phyloP scores from a whole-genome alignment of 2,113 vertebrate species.

The Elephas maximus region DNA sequence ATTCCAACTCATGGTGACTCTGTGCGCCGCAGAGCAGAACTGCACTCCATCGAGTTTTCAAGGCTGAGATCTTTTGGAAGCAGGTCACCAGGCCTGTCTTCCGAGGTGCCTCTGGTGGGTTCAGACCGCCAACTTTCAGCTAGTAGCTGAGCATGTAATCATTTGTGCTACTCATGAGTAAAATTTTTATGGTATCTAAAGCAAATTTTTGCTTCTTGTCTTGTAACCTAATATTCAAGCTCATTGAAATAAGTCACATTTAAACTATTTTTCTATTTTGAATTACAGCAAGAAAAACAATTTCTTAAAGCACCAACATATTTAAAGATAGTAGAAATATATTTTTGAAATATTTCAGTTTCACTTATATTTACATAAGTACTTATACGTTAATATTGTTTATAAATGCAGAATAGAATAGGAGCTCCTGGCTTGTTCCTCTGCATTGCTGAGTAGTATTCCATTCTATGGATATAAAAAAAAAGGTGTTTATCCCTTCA shows the following conservation, averaged over 20 bases:
- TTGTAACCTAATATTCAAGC: not conserved
- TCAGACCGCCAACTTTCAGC: too few relatives aligned
- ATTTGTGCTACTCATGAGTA: not conserved
- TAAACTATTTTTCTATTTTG: not conserved
- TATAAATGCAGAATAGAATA: slow-evolving; percentile 8
- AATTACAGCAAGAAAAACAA: not conserved
- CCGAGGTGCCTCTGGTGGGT: too few relatives aligned
- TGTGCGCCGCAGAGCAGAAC: too few relatives aligned
- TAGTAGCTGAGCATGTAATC: too few relatives aligned
- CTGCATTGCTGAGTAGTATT: not conserved
- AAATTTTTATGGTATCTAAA: not conserved
- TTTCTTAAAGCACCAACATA: not conserved
- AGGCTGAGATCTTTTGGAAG: too few relatives aligned
- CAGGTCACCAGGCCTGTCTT: too few relatives aligned
- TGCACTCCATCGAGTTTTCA: too few relatives aligned
- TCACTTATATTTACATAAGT: not conserved
- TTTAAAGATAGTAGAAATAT: slow-evolving; percentile 1
- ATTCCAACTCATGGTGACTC: too few relatives aligned
- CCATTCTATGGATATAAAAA: not conserved
- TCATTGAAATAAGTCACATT: not conserved
- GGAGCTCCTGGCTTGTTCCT: not conserved
- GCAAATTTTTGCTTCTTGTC: not conserved
- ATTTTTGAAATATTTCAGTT: not conserved
- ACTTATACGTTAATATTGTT: not conserved
- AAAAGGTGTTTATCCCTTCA: slow-evolving; percentile 42